Percentiles rank a stretch among this genome's conserved stretches.
Evolutionary conservation across 1,140 invertebrate genomes (phyloP).

Genomic region (Hylaeus volcanicus): DNA sequence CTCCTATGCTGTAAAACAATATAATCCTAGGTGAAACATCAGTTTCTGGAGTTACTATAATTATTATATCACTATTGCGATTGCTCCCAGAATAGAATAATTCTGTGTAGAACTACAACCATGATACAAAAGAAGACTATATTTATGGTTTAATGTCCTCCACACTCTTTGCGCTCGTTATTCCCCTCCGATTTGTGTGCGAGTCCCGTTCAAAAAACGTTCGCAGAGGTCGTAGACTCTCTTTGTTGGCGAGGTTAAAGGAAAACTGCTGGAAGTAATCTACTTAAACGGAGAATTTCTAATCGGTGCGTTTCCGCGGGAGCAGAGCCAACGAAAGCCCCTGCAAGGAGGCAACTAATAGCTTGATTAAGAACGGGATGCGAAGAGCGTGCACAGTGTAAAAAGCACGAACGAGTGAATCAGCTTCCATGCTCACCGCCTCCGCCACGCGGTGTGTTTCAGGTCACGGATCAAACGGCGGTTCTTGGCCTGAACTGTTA

Average conservation of each 20-base stretch:
- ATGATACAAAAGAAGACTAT: no score
- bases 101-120: no score
- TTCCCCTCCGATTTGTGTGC: no score
- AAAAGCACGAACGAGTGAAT: conserved; percentile 73
- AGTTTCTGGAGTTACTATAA: no score
- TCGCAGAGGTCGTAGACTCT: no score
- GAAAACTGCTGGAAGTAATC: conserved; percentile 38
- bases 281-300: conserved; percentile 30
- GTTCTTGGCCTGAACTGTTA: conserved; percentile 65
- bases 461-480: conserved; percentile 76
- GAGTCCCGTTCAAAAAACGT: no score
- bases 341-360: conserved; percentile 41
- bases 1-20: no score
- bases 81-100: no score
- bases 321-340: neutral
- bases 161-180: no score
- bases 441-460: conserved; percentile 60
- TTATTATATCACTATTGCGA: no score
- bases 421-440: conserved; percentile 58
- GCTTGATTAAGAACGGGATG: conserved; percentile 59
- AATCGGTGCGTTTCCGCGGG: conserved; percentile 28
- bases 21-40: no score
- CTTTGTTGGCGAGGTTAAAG: neutral
- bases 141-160: no score
- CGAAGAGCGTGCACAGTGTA: conserved; percentile 39